Evolutionary conservation across 2,888 invertebrate genomes (phyloP), one percentile per base, ranked within the genome.

Genomic region (Congeria kusceri): DNA sequence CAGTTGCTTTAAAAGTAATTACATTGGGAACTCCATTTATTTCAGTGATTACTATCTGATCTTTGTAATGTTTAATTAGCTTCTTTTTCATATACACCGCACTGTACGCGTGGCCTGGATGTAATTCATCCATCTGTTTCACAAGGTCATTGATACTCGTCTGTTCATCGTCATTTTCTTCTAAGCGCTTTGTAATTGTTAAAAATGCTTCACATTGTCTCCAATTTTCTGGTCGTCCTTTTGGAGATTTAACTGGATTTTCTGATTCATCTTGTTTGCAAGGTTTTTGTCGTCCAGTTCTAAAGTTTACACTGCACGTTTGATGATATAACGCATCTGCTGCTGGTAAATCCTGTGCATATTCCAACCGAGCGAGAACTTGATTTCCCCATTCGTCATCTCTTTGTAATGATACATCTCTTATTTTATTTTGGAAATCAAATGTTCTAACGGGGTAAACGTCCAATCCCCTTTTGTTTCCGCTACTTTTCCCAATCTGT

Each of bases 241-340:
- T 25, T 53, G 53, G 23, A 53, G 53, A 53, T 20, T 23, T 23
- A 53, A 23, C 18, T 9, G 20, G 53, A 53, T n/a, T n/a, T 5
- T 32, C n/a, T n/a, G 59, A 13, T 15, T 25, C n/a, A 53, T 15
- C 15, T 39, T 39, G 39, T 39, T 39, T 39, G 39, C 39, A 1
- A 15, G 69, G 71, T 4, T 39, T 69, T 3, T 65, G 53, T 46
- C 61, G 62, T 3, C 47, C 29, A 15, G 77, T 79, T 29, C 75
- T 56, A 56, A 87, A 87, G 46, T 83, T 84, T 7, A 79, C 67
- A 64, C 76, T 78, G 61, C 86, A 87, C 18, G 23, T 58, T 46
- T 83, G 80, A 58, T 87, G 84, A 57, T 84, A 87, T 7, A 83
- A 23, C 0, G 83, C 79, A 65, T 86, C 87, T 18, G 76, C 74